These are phyloP conservation scores for Darevskia nairensis DNA, from an alignment of 2,797 vertebrate genomes.

Conservation along the genomic window DNA sequence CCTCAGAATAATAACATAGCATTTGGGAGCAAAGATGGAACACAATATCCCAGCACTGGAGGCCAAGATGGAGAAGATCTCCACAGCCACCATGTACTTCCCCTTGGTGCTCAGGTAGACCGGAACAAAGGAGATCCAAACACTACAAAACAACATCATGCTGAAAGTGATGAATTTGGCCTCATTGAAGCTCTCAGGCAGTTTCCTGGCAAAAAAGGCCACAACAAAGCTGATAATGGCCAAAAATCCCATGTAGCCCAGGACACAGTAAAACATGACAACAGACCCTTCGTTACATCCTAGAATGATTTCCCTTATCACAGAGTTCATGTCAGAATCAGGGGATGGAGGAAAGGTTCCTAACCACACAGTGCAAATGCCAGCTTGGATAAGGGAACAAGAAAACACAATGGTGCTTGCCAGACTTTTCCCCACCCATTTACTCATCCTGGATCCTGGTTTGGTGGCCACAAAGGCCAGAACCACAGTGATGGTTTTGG, in stretches of 20 bases:
- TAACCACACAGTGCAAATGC: background rate
- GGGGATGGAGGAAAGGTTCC: background rate
- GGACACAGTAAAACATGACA: background rate
- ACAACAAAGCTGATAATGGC: background rate
- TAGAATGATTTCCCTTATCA: background rate
- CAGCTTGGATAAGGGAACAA: background rate
- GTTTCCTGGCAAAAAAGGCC: background rate
- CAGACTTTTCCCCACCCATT: background rate
- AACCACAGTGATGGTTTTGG: conserved; percentile 6
- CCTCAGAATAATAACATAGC: conserved; percentile 3
- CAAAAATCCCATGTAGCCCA: conserved; percentile 19
- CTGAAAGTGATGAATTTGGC: conserved; percentile 11
- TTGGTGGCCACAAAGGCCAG: conserved; percentile 6
- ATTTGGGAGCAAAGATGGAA: conserved; percentile 4
- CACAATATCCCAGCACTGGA: background rate
- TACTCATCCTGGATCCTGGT: background rate
- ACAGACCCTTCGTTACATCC: conserved; percentile 3
- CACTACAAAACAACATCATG: conserved; percentile 12
- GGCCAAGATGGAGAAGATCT: conserved; percentile 23
- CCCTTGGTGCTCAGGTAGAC: conserved; percentile 3
- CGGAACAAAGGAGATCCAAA: conserved; percentile 17
- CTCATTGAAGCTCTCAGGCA: conserved; percentile 16
- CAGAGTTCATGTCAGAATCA: background rate
- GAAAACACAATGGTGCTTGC: background rate
- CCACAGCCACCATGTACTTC: conserved; percentile 7